Percentiles rank a stretch among this genome's conserved stretches.
Evolutionary conservation across 2,797 vertebrate genomes (phyloP).

Genomic region (Thamnophis elegans): DNA sequence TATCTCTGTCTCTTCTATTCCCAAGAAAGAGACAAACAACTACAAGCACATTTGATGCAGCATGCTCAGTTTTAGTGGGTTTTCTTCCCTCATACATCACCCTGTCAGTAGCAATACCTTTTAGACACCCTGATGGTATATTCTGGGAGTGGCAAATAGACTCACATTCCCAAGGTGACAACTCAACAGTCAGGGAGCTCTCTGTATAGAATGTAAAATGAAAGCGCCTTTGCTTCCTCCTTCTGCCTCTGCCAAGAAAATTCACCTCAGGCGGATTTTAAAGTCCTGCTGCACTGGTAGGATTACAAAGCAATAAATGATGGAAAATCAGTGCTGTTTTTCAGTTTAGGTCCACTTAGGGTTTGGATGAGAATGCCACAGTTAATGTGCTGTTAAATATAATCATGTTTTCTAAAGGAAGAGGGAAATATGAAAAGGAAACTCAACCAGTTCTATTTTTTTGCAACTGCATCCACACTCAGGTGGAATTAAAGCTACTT

Average conservation of each 20-base stretch:
- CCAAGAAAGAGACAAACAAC: constrained; percentile 47
- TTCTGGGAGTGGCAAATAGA: constrained; percentile 34
- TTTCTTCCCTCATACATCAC: constrained; percentile 25
- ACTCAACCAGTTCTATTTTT: constrained; percentile 22
- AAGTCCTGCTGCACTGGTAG: neutral
- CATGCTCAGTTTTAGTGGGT: neutral
- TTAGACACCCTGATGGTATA: constrained; percentile 19
- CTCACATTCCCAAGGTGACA: constrained; percentile 51
- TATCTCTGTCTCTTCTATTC: constrained; percentile 52
- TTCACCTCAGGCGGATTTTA: constrained; percentile 35
- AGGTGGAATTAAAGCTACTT: neutral
- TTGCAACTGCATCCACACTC: neutral
- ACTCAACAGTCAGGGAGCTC: constrained; percentile 18
- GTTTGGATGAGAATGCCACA: constrained; percentile 14
- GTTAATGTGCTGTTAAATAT: neutral
- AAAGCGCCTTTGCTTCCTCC: neutral
- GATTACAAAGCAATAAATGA: constrained; percentile 22
- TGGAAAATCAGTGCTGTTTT: neutral
- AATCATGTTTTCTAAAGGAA: neutral
- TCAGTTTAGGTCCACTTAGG: constrained; percentile 8
- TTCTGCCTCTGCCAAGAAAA: neutral
- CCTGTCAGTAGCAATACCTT: constrained; percentile 34
- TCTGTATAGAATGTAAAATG: neutral
- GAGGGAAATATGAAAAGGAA: constrained; percentile 25
- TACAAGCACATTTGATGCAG: constrained; percentile 51